Conservation (phyloP, 2,888 invertebrate genomes). For the Eurois occulta region DNA sequence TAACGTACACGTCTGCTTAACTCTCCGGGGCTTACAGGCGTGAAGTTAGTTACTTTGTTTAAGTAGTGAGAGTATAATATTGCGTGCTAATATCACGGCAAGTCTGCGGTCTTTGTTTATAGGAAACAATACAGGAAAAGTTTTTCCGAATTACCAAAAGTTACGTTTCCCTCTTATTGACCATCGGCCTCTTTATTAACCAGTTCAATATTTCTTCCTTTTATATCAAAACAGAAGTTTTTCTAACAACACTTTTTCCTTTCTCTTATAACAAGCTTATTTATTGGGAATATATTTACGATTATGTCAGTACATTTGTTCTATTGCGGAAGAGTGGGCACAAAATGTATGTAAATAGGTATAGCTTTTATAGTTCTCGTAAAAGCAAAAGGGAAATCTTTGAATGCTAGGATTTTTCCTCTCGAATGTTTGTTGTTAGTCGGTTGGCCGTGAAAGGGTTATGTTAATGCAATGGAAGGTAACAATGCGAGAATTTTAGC, state of each 20-base stretch:
- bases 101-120: constrained; percentile 10
- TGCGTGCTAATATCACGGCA: constrained; percentile 1
- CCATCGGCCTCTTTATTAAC: constrained; percentile 30
- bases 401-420: constrained; percentile 24
- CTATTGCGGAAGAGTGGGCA: constrained; percentile 17
- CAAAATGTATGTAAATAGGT: constrained; percentile 36
- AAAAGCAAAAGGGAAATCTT: constrained; percentile 40
- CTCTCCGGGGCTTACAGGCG: background rate
- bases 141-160: constrained; percentile 29
- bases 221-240: constrained; percentile 30
- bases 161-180: constrained; percentile 25
- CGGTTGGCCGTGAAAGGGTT: constrained; percentile 15
- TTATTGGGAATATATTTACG: constrained; percentile 44
- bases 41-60: background rate
- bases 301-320: constrained; percentile 41
- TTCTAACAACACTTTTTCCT: constrained; percentile 1
- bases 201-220: constrained; percentile 24
- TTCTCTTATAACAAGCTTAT: constrained; percentile 18
- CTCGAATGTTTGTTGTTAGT: constrained; percentile 31
- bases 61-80: constrained; percentile 10
- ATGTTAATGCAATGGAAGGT: constrained; percentile 23
- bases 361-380: constrained; percentile 10
- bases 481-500: constrained; percentile 14
- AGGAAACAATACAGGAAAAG: constrained; percentile 36
- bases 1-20: background rate